Evolutionary conservation across 2,888 invertebrate genomes (phyloP).

Genomic region (Plebejus melissa): DNA sequence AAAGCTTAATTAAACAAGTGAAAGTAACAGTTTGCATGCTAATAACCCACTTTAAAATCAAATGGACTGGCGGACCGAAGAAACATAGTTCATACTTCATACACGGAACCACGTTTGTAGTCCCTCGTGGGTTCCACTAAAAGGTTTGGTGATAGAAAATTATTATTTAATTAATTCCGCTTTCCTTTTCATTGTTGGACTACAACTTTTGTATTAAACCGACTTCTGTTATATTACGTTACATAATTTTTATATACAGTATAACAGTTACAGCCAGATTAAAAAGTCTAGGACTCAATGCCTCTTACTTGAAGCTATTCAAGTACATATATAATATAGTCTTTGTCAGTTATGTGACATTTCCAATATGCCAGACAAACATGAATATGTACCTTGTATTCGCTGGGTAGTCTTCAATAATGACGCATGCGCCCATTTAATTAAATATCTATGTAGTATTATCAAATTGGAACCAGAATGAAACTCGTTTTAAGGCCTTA

Average conservation of each 20-base stretch:
- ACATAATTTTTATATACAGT: no score
- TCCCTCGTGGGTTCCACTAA: background rate
- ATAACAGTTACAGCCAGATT: no score
- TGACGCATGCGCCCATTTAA: background rate
- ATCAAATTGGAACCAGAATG: constrained; percentile 10
- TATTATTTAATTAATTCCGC: background rate
- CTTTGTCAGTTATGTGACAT: background rate
- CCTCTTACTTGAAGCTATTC: no score
- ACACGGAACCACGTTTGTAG: constrained; percentile 24
- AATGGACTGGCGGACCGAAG: background rate
- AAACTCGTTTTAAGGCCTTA: constrained; percentile 32
- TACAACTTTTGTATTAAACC: no score
- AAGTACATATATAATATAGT: no score
- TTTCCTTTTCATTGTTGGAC: background rate
- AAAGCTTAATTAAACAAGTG: constrained; percentile 24
- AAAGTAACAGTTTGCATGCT: constrained; percentile 27
- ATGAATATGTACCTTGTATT: no score
- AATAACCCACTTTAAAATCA: constrained; percentile 26
- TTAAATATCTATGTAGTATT: constrained; percentile 8
- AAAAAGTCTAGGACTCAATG: no score
- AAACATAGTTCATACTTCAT: background rate
- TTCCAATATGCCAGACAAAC: background rate
- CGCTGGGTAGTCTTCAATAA: background rate
- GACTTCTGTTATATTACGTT: no score
- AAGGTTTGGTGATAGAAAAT: no score